Conservation (phyloP, 2,113 vertebrate species). For the Merops nubicus region DNA sequence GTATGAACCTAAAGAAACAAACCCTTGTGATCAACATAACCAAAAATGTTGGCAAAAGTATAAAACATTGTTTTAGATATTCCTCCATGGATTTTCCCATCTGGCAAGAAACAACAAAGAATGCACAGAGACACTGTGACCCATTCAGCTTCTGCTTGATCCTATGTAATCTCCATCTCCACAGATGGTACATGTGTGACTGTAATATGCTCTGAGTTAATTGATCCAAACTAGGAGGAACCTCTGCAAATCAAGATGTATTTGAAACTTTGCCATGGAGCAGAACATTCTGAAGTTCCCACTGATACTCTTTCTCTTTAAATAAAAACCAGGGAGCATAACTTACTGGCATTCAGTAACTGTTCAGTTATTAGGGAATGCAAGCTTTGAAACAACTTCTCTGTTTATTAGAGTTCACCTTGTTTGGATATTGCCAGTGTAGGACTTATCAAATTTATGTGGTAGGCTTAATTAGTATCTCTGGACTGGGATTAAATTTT, state of each 20-base stretch:
- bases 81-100: background rate
- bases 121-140: background rate
- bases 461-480: background rate
- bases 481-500: background rate
- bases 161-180: background rate
- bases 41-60: background rate
- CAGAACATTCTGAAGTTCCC: background rate
- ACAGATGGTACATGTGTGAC: background rate
- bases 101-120: background rate
- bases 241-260: background rate
- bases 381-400: background rate
- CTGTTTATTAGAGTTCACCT: background rate
- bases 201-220: background rate
- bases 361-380: background rate
- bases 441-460: background rate
- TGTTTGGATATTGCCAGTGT: background rate
- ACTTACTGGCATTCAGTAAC: background rate
- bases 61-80: background rate
- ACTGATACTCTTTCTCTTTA: background rate
- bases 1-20: background rate
- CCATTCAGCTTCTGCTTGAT: background rate
- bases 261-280: background rate
- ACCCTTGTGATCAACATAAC: background rate
- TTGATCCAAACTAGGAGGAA: background rate
- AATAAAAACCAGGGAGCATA: background rate